These are phyloP conservation scores for Siphamia tubifer DNA, from an alignment of 2,113 vertebrate species.

Conservation along the genomic window DNA sequence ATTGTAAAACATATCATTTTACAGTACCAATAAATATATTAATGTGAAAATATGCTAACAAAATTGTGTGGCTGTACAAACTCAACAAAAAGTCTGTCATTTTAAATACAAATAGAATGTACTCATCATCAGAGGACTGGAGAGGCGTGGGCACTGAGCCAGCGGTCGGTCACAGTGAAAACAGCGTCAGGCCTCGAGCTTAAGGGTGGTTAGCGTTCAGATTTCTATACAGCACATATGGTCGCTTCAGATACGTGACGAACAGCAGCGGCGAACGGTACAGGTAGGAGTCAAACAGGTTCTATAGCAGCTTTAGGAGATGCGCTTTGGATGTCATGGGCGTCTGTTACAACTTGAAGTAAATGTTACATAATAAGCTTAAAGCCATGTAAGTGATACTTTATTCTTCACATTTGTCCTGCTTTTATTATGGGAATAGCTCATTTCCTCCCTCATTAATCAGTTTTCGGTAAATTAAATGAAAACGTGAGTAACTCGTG, in stretches of 20 bases:
- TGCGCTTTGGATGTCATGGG: neutral
- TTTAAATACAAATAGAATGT: slow-evolving; percentile 74
- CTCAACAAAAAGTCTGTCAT: slow-evolving; percentile 37
- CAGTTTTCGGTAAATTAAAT: too few species aligned
- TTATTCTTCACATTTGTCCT: too few species aligned
- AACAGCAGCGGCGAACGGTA: neutral
- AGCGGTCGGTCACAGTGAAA: slow-evolving; percentile 7
- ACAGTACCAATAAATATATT: slow-evolving; percentile 82
- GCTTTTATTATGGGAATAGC: too few species aligned
- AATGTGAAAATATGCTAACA: slow-evolving; percentile 78
- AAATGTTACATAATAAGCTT: too few species aligned
- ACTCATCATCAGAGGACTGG: slow-evolving; percentile 27
- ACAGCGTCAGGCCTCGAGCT: neutral
- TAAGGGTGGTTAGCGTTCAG: neutral
- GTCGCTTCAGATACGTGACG: neutral
- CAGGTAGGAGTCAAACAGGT: neutral
- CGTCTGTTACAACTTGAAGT: neutral
- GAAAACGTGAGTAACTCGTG: too few species aligned
- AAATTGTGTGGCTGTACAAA: slow-evolving; percentile 71
- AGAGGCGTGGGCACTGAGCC: neutral
- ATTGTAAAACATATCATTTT: slow-evolving; percentile 65
- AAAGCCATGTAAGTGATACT: too few species aligned
- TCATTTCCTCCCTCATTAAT: too few species aligned
- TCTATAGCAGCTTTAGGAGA: neutral
- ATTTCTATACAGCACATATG: neutral